Evolutionary conservation across 2,797 vertebrate genomes (phyloP).

Genomic region (Meriones psammophilus): DNA sequence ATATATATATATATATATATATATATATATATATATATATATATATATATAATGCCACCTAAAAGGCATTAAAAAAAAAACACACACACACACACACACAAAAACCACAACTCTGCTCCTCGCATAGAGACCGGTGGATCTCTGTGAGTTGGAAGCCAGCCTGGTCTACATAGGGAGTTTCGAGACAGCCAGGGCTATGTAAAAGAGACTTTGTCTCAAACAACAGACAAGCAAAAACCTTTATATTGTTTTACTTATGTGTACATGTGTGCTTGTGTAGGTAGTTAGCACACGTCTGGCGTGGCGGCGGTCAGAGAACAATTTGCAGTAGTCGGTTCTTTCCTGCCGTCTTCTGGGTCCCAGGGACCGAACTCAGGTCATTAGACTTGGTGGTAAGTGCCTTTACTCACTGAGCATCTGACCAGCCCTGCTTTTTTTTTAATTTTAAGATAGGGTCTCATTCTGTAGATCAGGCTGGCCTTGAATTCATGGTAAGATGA

Average conservation of each 20-base stretch:
- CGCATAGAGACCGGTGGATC: neutral
- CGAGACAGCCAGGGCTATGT: neutral
- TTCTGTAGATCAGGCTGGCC: neutral
- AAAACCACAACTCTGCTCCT: neutral
- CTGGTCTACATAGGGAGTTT: neutral
- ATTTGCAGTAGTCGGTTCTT: neutral
- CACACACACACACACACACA: too few relatives aligned
- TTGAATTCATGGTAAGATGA: neutral
- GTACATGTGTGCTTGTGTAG: neutral
- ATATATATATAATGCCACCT: too few relatives aligned
- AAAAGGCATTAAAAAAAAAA: too few relatives aligned
- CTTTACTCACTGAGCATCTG: neutral
- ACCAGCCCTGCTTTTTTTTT: neutral
- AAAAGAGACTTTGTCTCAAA: neutral
- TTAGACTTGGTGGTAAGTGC: neutral
- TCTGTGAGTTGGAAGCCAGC: neutral
- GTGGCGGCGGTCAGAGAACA: neutral
- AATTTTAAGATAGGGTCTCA: neutral
- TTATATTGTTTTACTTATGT: neutral
- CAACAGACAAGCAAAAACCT: neutral
- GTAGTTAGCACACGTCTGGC: too few relatives aligned
- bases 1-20: too few relatives aligned
- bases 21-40: too few relatives aligned
- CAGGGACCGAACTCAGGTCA: neutral
- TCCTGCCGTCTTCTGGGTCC: neutral